Conservation (phyloP, 30 jellyfish, hydroid and myxozoan genomes). For the Cassiopea andromeda region DNA sequence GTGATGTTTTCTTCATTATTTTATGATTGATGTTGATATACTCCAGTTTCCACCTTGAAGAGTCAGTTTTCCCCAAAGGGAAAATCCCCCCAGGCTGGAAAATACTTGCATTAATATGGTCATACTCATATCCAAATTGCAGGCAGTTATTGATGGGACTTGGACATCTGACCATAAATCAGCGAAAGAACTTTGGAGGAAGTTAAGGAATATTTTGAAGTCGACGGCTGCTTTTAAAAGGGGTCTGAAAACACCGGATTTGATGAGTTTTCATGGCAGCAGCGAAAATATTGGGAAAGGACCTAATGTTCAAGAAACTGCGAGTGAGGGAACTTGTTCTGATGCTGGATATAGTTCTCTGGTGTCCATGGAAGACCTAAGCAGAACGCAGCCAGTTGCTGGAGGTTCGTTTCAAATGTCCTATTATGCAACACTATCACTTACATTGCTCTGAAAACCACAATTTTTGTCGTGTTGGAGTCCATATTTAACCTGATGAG, state of each 20-base stretch:
- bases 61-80: too few relatives aligned
- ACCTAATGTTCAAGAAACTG: conserved; percentile 50
- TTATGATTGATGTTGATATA: too few relatives aligned
- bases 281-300: conserved; percentile 18
- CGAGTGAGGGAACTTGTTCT: conserved; percentile 89
- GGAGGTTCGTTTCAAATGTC: conserved; percentile 28
- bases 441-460: too few relatives aligned
- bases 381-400: conserved; percentile 90
- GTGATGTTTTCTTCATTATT: too few relatives aligned
- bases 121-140: neutral
- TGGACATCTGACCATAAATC: conserved; percentile 84
- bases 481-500: too few relatives aligned
- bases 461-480: too few relatives aligned
- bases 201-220: conserved; percentile 54
- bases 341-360: conserved; percentile 92
- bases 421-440: neutral
- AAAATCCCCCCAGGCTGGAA: too few relatives aligned
- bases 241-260: conserved; percentile 59
- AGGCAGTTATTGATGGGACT: conserved; percentile 96
- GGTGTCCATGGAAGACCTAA: conserved; percentile 87
- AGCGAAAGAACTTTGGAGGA: conserved; percentile 84
- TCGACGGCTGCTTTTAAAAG: conserved; percentile 78
- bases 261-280: conserved; percentile 63
- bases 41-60: too few relatives aligned
- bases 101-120: too few relatives aligned